These are phyloP conservation scores for Drosophila lacicola DNA, from an alignment of 2,888 invertebrate species.

Conservation along the genomic window DNA sequence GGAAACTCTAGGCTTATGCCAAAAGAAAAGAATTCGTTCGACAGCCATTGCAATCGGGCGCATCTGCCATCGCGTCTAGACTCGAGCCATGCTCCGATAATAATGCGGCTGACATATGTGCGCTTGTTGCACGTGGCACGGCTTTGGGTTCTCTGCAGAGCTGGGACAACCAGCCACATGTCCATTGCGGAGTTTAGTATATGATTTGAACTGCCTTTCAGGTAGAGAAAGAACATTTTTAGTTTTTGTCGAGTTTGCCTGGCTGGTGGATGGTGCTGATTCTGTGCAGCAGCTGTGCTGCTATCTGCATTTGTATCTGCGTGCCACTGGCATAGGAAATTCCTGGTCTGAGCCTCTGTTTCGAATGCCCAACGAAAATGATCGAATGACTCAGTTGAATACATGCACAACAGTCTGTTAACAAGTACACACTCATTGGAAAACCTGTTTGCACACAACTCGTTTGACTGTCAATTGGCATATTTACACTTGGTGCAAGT, in stretches of 20 bases:
- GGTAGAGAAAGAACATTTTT: conserved; percentile 31
- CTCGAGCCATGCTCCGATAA: conserved; percentile 48
- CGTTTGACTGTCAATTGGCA: conserved; percentile 26
- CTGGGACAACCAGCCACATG: conserved; percentile 36
- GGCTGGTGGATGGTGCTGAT: conserved; percentile 10
- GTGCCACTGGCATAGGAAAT: background rate
- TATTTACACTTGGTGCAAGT: conserved; percentile 5
- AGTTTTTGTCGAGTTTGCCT: conserved; percentile 6
- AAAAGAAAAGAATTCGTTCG: conserved; percentile 18
- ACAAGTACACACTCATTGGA: conserved; percentile 2
- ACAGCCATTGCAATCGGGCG: conserved; percentile 39
- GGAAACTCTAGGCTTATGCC: conserved; percentile 12
- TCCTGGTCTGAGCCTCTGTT: conserved; percentile 1
- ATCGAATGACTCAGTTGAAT: conserved; percentile 49
- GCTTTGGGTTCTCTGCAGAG: conserved; percentile 9
- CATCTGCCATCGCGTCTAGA: conserved; percentile 44
- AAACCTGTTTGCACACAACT: conserved; percentile 45
- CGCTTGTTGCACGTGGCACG: conserved; percentile 46
- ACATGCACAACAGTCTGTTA: conserved; percentile 5
- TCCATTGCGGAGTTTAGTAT: conserved; percentile 29
- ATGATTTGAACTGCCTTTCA: conserved; percentile 47
- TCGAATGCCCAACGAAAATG: conserved; percentile 44
- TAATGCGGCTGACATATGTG: conserved; percentile 53
- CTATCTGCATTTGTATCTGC: background rate
- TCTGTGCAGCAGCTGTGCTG: conserved; percentile 7